These are phyloP conservation scores for Pyrgilauda ruficollis DNA, from an alignment of 2,113 vertebrate genomes.

Conservation along the genomic window DNA sequence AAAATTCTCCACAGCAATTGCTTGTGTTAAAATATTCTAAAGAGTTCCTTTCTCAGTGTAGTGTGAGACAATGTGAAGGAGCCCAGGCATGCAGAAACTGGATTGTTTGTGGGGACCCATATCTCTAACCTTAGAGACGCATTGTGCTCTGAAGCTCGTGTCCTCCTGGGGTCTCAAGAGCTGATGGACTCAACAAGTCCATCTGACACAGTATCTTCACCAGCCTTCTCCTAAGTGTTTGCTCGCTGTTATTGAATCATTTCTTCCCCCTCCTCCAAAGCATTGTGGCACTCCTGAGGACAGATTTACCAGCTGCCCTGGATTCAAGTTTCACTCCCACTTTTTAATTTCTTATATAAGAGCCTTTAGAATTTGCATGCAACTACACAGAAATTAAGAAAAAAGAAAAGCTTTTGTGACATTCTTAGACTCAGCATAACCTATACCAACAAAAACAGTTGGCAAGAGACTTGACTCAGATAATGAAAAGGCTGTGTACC, in stretches of 20 bases:
- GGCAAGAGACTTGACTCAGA: not conserved
- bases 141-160: not conserved
- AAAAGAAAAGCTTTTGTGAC: not conserved
- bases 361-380: not conserved
- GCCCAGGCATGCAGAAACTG: not conserved
- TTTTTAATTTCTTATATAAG: not conserved
- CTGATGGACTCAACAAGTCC: not conserved
- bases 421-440: not conserved
- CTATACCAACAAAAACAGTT: not conserved
- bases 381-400: not conserved
- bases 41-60: not conserved
- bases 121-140: not conserved
- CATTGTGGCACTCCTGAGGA: not conserved
- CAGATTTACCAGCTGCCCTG: not conserved
- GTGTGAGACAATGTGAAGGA: not conserved
- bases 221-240: not conserved
- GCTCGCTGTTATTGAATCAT: not conserved
- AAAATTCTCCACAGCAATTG: conserved; percentile 53
- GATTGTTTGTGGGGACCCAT: not conserved
- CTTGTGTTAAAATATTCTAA: conserved; percentile 9
- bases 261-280: not conserved
- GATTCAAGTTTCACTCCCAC: conserved; percentile 1
- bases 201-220: not conserved
- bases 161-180: not conserved
- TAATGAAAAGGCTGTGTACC: not conserved